A percentile compares a stretch with the other conserved stretches of the same genome.
These are phyloP conservation scores for Turdus rufiventris DNA, from an alignment of 2,113 vertebrate genomes.

Conservation along the genomic window DNA sequence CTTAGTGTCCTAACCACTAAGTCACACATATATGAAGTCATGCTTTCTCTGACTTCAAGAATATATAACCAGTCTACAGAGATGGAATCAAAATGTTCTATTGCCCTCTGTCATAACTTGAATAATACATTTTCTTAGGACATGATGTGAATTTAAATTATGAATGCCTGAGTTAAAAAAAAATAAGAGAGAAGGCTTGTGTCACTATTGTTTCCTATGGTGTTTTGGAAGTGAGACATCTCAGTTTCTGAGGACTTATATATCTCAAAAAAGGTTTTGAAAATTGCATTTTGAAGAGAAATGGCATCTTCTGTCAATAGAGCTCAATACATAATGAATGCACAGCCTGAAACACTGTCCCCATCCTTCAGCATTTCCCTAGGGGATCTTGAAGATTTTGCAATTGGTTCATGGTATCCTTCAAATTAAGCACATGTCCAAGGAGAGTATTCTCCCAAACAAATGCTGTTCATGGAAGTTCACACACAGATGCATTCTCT, in stretches of 20 bases:
- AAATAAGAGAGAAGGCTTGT: background rate
- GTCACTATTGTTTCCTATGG: background rate
- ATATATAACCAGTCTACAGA: background rate
- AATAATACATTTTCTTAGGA: background rate
- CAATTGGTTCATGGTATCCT: background rate
- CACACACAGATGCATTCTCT: background rate
- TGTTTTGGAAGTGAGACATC: background rate
- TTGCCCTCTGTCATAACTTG: background rate
- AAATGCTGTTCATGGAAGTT: background rate
- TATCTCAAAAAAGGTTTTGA: background rate
- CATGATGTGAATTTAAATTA: background rate
- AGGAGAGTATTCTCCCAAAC: background rate
- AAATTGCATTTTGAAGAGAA: background rate
- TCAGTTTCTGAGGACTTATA: background rate
- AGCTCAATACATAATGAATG: background rate
- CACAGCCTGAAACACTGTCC: background rate
- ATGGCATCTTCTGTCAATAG: background rate
- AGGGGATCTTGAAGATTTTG: background rate
- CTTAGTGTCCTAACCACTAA: constrained; percentile 8
- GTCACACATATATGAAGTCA: background rate
- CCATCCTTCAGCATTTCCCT: background rate
- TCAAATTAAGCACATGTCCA: background rate
- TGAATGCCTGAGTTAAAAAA: background rate
- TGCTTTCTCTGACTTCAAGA: background rate
- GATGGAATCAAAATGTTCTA: background rate